Evolutionary conservation across 1,140 invertebrate species (phyloP).

Genomic region (Archivesica marissinica): DNA sequence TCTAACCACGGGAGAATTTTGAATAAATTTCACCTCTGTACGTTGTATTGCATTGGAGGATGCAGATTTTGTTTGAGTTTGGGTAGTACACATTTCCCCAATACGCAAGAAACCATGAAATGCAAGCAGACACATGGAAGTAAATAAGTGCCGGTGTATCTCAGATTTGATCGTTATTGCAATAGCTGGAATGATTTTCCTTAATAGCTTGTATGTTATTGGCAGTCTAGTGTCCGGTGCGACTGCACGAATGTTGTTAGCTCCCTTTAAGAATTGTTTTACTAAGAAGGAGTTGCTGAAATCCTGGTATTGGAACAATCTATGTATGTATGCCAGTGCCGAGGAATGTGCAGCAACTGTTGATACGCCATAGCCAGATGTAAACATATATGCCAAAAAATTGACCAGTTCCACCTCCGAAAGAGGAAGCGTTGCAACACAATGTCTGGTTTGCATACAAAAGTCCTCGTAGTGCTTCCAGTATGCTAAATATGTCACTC

Average conservation of each 20-base stretch:
- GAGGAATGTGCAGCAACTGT: conserved; percentile 34
- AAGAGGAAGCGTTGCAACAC: neutral
- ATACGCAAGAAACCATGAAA: conserved; percentile 33
- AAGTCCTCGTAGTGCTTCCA: neutral
- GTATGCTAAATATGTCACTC: neutral
- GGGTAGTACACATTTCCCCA: conserved; percentile 20
- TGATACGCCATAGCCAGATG: neutral
- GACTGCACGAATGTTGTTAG: neutral
- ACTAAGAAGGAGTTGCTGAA: neutral
- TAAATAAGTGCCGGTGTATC: neutral
- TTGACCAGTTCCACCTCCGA: neutral
- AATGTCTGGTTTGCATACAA: neutral
- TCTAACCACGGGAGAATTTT: neutral
- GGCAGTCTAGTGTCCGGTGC: conserved; percentile 8
- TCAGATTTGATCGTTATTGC: neutral
- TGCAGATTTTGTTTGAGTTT: neutral
- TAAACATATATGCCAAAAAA: conserved; percentile 29
- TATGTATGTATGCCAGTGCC: neutral
- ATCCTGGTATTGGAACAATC: neutral
- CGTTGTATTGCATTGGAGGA: neutral
- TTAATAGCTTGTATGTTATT: neutral
- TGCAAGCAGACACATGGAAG: conserved; percentile 15
- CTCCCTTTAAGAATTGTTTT: neutral
- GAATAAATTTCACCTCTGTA: neutral
- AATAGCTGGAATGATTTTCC: neutral